A percentile compares a stretch with the other conserved stretches of the same genome.
phyloP scores from a whole-genome alignment of 2,888 invertebrate genomes.

The Caenorhabditis sp. region DNA sequence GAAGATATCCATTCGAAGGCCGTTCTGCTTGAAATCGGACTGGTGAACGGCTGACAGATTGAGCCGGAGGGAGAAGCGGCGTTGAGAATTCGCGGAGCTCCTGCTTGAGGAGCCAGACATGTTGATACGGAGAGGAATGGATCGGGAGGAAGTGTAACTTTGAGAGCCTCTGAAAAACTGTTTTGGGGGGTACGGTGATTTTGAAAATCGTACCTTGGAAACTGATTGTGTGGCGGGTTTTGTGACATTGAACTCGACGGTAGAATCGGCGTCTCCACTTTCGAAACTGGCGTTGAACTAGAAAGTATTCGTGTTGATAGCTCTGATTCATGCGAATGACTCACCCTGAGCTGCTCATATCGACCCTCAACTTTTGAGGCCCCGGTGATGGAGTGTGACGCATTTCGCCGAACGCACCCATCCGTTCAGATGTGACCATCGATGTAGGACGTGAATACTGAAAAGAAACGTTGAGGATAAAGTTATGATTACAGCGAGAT shows the following conservation, averaged over 20 bases:
- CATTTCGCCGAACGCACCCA: conserved; percentile 66
- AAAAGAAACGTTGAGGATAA: neutral
- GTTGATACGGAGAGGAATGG: conserved; percentile 28
- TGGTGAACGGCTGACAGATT: conserved; percentile 4
- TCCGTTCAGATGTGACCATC: conserved; percentile 56
- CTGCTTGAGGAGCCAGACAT: conserved; percentile 19
- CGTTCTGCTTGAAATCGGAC: conserved; percentile 39
- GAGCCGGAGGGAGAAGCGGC: conserved; percentile 27
- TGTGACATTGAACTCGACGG: conserved; percentile 52
- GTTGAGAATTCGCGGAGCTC: conserved; percentile 41
- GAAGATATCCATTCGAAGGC: conserved; percentile 2
- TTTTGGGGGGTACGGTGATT: neutral
- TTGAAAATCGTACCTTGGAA: conserved; percentile 31
- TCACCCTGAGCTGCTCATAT: conserved; percentile 57
- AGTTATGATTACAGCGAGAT: neutral
- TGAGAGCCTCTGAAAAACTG: conserved; percentile 38
- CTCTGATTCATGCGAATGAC: conserved; percentile 7
- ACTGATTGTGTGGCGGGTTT: conserved; percentile 26
- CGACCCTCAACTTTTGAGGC: conserved; percentile 39
- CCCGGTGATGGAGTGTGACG: conserved; percentile 43
- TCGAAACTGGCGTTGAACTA: conserved; percentile 39
- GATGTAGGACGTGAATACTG: conserved; percentile 36
- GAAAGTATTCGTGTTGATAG: neutral
- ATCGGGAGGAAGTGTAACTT: conserved; percentile 29
- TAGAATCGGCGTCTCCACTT: conserved; percentile 52